Evolutionary conservation across 2,888 invertebrate species (phyloP).

Genomic region (Trichopoda pennipes): DNA sequence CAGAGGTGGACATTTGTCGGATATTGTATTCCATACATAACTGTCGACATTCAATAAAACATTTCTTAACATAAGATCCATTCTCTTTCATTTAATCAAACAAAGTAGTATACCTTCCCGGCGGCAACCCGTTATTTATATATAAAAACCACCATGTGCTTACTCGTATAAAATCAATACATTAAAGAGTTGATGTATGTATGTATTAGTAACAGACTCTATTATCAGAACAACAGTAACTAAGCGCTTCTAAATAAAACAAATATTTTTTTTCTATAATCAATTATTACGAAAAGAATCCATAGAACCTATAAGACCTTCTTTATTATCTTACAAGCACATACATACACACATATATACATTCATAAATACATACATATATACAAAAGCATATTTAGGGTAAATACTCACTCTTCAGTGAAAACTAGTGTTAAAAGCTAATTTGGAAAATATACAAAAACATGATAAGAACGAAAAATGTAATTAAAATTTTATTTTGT

Average conservation of each 20-base stretch:
- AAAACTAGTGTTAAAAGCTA: slow-evolving; percentile 49
- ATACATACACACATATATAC: neutral
- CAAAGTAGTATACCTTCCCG: too few species aligned
- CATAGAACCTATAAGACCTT: slow-evolving; percentile 33
- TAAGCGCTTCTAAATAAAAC: slow-evolving; percentile 27
- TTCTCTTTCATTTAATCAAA: too few species aligned
- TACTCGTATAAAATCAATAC: slow-evolving; percentile 16
- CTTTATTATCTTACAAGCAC: slow-evolving; percentile 2
- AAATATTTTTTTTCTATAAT: slow-evolving; percentile 39
- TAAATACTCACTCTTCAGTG: slow-evolving; percentile 41
- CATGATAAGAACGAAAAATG: slow-evolving; percentile 46
- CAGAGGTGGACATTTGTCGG: too few species aligned
- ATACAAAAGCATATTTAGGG: slow-evolving; percentile 7
- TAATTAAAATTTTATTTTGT: slow-evolving; percentile 8
- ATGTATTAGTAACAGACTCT: slow-evolving; percentile 30
- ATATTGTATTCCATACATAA: too few species aligned
- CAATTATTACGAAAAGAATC: slow-evolving; percentile 51
- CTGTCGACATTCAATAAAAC: too few species aligned
- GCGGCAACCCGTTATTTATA: too few species aligned
- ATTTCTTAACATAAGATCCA: too few species aligned
- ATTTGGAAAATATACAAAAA: slow-evolving; percentile 40
- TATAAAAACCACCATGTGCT: neutral
- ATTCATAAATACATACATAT: too few species aligned
- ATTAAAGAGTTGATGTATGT: neutral
- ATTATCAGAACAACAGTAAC: slow-evolving; percentile 44